These are phyloP conservation scores for Cottus gobio DNA, from an alignment of 2,113 vertebrate species.

Conservation along the genomic window DNA sequence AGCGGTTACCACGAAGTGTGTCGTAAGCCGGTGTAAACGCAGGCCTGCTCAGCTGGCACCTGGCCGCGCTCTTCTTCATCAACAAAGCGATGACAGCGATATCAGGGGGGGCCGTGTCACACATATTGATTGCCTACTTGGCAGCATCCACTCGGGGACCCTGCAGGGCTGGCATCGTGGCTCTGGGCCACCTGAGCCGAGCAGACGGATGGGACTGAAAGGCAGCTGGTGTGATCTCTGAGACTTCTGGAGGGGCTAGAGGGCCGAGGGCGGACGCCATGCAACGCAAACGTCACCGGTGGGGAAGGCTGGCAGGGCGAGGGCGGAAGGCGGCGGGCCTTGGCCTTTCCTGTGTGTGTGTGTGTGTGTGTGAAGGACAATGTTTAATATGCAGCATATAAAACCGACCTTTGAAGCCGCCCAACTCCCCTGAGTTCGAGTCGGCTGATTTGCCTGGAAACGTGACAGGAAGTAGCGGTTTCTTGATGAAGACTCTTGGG, in stretches of 20 bases:
- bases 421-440: no score
- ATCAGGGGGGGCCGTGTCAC: background rate
- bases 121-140: background rate
- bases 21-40: slow-evolving; percentile 27
- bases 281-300: no score
- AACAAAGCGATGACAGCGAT: background rate
- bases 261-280: background rate
- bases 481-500: no score
- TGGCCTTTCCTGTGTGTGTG: background rate
- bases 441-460: background rate
- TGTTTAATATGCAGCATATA: background rate
- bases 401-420: no score
- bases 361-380: background rate
- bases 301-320: background rate
- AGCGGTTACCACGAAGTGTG: slow-evolving; percentile 8
- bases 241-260: background rate
- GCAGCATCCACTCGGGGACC: background rate
- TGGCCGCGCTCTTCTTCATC: no score
- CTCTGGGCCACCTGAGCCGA: background rate
- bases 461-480: no score
- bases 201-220: background rate
- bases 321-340: background rate
- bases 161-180: background rate
- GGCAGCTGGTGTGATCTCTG: background rate
- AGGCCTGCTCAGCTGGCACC: background rate